phyloP scores from a whole-genome alignment of 2,888 invertebrate species.

The Escarpia spicata region DNA sequence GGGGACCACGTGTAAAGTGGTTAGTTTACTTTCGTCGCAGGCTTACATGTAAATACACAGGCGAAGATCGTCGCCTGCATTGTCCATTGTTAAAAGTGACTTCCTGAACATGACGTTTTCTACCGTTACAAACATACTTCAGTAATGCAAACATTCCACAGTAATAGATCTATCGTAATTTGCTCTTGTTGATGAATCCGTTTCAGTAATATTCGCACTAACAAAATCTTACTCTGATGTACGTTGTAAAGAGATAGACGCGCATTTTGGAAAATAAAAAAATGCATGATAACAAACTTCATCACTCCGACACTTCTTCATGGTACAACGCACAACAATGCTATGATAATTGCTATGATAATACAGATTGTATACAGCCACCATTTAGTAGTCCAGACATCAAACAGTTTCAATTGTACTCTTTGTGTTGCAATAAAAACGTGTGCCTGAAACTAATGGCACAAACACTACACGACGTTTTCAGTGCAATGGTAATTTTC shows the following conservation, averaged over 20 bases:
- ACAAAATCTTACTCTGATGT: neutral
- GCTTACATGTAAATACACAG: too few relatives aligned
- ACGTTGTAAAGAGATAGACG: neutral
- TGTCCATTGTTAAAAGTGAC: neutral
- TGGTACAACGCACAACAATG: neutral
- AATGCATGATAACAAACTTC: neutral
- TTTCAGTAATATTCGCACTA: neutral
- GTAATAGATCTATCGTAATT: neutral
- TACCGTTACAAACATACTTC: neutral
- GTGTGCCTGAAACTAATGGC: neutral
- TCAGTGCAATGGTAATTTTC: neutral
- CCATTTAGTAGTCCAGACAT: neutral
- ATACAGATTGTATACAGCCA: neutral
- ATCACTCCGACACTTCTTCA: neutral
- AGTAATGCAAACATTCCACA: neutral
- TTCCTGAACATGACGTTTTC: neutral
- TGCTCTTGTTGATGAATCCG: neutral
- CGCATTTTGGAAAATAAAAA: neutral
- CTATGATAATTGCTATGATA: neutral
- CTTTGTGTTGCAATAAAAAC: neutral
- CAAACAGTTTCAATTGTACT: neutral
- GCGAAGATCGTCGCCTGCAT: too few relatives aligned
- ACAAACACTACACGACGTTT: neutral
- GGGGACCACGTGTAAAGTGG: neutral
- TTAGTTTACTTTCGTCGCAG: neutral